A percentile compares a stretch with the other conserved stretches of the same genome.
phyloP scores from a whole-genome alignment of 2,888 invertebrate genomes.

The Drosophila algonquin region DNA sequence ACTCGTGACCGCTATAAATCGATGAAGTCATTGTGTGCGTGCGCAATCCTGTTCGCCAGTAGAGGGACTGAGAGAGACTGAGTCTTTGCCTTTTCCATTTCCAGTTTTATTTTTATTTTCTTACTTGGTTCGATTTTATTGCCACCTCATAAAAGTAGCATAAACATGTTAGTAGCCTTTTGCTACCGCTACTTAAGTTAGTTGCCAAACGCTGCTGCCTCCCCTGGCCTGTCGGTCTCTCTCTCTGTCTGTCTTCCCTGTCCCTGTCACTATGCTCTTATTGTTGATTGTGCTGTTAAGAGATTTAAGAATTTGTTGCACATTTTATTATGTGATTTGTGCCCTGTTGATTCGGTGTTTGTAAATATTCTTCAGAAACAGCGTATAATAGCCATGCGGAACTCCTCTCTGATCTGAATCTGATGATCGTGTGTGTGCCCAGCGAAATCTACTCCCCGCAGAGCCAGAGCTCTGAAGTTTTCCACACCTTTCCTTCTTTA shows the following conservation, averaged over 20 bases:
- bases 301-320: conserved; percentile 69
- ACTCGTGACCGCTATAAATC: conserved; percentile 79
- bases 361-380: neutral
- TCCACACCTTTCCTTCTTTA: neutral
- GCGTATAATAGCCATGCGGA: neutral
- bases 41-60: conserved; percentile 11
- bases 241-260: neutral
- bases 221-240: conserved; percentile 7
- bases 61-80: conserved; percentile 9
- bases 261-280: neutral
- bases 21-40: conserved; percentile 76
- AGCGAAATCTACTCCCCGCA: neutral
- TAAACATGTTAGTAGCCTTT: conserved; percentile 79
- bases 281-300: neutral
- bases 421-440: neutral
- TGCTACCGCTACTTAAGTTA: conserved; percentile 79
- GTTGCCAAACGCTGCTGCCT: conserved; percentile 41
- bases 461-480: neutral
- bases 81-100: conserved; percentile 38
- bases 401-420: neutral
- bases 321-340: conserved; percentile 55
- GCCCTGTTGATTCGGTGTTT: neutral
- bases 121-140: conserved; percentile 75
- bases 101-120: conserved; percentile 60
- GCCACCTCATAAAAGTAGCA: conserved; percentile 77